A percentile compares a stretch with the other conserved stretches of the same genome.
phyloP scores from a whole-genome alignment of 2,113 vertebrate species.

The Pundamilia nyererei region DNA sequence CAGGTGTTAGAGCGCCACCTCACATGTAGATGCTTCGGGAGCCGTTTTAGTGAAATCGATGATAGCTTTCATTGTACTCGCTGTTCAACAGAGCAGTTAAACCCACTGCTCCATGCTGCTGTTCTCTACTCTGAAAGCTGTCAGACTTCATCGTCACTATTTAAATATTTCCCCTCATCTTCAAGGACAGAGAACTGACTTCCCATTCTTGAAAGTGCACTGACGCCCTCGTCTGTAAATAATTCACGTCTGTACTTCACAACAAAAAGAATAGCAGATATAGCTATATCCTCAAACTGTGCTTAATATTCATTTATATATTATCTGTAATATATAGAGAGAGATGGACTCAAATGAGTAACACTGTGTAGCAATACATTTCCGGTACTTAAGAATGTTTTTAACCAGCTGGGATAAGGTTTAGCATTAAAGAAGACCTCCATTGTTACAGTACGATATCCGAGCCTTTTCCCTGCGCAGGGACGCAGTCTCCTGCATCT shows the following conservation, averaged over 20 bases:
- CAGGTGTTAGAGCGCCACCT: constrained; percentile 12
- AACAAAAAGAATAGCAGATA: constrained; percentile 7
- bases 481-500: constrained; percentile 35
- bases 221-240: constrained; percentile 48
- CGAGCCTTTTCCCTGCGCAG: constrained; percentile 41
- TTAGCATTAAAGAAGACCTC: constrained; percentile 16
- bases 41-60: constrained; percentile 9
- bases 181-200: background rate
- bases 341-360: constrained; percentile 63
- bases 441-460: constrained; percentile 24
- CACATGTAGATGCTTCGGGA: background rate
- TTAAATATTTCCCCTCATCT: constrained; percentile 2
- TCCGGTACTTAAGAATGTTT: constrained; percentile 73
- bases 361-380: constrained; percentile 75
- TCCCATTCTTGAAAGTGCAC: constrained; percentile 24
- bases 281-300: constrained; percentile 49
- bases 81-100: constrained; percentile 15
- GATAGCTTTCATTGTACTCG: constrained; percentile 20
- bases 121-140: constrained; percentile 16
- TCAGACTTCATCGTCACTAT: background rate
- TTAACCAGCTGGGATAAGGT: constrained; percentile 63
- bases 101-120: constrained; percentile 35
- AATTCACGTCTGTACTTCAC: constrained; percentile 9
- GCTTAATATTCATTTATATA: constrained; percentile 74
- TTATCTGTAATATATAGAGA: constrained; percentile 60